phyloP scores from a whole-genome alignment of 2,113 vertebrate genomes.

The Scophthalmus maximus region DNA sequence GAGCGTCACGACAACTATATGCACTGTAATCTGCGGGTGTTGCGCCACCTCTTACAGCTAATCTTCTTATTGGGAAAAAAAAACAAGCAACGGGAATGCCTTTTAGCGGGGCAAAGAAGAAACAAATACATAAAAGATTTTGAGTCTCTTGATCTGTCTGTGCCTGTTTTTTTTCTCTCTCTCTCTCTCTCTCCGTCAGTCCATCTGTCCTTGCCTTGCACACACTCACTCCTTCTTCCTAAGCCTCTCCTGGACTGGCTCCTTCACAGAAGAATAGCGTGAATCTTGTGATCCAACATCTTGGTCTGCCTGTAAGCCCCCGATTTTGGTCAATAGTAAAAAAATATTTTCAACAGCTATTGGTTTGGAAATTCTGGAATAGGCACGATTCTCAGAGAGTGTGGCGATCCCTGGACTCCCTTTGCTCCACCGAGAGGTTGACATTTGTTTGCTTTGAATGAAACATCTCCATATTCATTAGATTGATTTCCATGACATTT shows the following conservation, averaged over 20 bases:
- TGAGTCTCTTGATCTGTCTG: not conserved
- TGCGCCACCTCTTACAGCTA: conserved; percentile 52
- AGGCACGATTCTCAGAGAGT: no score
- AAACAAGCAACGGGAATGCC: conserved; percentile 37
- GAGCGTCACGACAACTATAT: conserved; percentile 37
- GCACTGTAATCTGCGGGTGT: conserved; percentile 44
- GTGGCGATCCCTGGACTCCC: no score
- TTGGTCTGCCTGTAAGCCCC: not conserved
- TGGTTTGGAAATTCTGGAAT: no score
- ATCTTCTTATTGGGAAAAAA: conserved; percentile 48
- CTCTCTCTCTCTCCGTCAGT: not conserved
- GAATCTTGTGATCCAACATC: not conserved
- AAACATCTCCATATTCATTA: no score
- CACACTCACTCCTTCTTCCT: not conserved
- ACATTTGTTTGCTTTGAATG: no score
- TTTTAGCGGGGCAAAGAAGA: conserved; percentile 32
- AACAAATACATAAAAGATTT: conserved; percentile 31
- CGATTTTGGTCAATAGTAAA: no score
- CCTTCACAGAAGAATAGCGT: not conserved
- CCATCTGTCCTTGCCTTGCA: not conserved
- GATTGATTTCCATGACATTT: no score
- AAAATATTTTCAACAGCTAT: no score
- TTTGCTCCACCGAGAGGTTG: no score
- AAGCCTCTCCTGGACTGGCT: not conserved
- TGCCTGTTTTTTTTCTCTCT: not conserved